Base-by-base conservation (phyloP, 1,140 invertebrate species). In the Drosophila lacteicornis region DNA sequence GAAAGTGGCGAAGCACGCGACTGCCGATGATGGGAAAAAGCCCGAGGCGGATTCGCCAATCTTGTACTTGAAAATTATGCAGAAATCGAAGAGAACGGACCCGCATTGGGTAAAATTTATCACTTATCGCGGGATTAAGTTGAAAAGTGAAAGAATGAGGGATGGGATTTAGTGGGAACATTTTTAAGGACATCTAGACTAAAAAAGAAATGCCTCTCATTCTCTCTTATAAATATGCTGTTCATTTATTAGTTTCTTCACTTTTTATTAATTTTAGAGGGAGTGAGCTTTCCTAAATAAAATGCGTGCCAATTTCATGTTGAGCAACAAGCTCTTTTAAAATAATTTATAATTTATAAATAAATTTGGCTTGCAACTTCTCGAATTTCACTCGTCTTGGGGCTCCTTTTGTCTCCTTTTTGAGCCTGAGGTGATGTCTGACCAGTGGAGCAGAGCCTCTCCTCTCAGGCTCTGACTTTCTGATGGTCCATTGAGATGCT, bases 21-120 rank as follows among this genome's bases (percentile, higher is more conserved):
- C 76, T 77, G 46, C 30, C 53, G 47, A 47, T 68, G 68, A 58
- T 88, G 85, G 69, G 78, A 88, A 90, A 69, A 13, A 13, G 85
- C 84, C 69, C 7, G 46, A 87, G 78, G 84, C 66, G 22, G 22
- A 36, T 36, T 67, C 42, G 43, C 62, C 27, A 66, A 69, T 61
- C 63, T 61, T 77, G 46, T 69, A 51, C 65, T 63, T 51, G 40
- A 33, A 80, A 69, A 62, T 79, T 75, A 82, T 75, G 75, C 80
- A 66, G 27, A 79, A 75, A 69, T 61, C 60, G 66, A 46, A 30
- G 17, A 17, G 45, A 71, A 3, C 13, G 19, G 15, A 60, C 84
- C 84, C 84, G 84, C 84, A 88, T 88, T 58, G n/a, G 25, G 15
- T 13, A 27, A n/a, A 46, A 46, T 17, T 46, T 46, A n/a, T 38